These are phyloP conservation scores for Coptodon rendalli DNA, from an alignment of 2,113 vertebrate species.

Conservation along the genomic window DNA sequence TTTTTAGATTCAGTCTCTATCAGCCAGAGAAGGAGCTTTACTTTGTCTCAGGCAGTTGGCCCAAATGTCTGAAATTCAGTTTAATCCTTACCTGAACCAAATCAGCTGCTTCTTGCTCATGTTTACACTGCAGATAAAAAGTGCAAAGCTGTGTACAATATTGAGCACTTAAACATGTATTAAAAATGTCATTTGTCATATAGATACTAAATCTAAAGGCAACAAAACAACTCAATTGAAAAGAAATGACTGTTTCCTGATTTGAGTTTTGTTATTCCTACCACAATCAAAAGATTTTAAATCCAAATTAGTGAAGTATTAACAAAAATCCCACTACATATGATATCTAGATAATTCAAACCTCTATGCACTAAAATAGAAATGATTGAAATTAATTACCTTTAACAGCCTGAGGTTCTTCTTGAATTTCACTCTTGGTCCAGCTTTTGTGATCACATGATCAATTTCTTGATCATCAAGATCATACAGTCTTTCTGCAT, in stretches of 20 bases:
- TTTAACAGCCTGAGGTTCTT: background rate
- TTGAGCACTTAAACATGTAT: background rate
- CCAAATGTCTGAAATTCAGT: background rate
- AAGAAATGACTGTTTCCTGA: background rate
- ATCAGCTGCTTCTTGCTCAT: background rate
- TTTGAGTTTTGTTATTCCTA: background rate
- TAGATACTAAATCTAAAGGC: background rate
- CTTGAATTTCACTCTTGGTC: background rate
- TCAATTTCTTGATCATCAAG: background rate
- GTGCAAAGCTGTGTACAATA: background rate
- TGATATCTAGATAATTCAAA: background rate
- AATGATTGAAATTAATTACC: background rate
- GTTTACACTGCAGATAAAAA: background rate
- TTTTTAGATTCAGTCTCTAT: background rate
- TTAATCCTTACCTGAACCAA: background rate
- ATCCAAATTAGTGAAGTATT: background rate
- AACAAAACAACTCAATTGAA: background rate
- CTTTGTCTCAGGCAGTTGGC: rapidly evolving
- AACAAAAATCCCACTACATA: background rate
- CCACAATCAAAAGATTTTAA: background rate
- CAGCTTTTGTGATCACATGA: background rate
- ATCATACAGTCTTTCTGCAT: background rate
- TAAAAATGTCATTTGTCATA: background rate
- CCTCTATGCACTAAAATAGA: rapidly evolving
- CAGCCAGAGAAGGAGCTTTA: rapidly evolving